Percentiles rank a stretch among this genome's conserved stretches.
Conservation (phyloP, 2,888 invertebrate species). For the Tridacna gigas region DNA sequence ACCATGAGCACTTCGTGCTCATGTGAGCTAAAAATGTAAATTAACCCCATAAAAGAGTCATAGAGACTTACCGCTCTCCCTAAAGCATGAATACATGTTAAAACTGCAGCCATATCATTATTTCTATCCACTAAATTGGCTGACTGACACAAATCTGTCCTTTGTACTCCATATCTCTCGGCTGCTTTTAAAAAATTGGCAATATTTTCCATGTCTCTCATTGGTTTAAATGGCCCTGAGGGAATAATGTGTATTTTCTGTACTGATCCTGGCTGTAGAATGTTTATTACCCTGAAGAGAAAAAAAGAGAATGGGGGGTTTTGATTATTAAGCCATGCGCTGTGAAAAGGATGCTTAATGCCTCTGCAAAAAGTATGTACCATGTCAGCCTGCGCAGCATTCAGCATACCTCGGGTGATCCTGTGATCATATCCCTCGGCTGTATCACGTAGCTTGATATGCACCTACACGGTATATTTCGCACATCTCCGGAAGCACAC, state of each 20-base stretch:
- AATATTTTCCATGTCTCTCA: constrained; percentile 99
- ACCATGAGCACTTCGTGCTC: background rate
- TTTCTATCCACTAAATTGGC: constrained; percentile 98
- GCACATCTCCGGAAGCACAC: too few species aligned
- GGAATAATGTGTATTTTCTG: constrained; percentile 96
- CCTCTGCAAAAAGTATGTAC: too few species aligned
- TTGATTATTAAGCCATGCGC: too few species aligned
- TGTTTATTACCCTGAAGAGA: constrained; percentile 90
- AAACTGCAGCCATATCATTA: constrained; percentile 96
- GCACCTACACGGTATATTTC: too few species aligned
- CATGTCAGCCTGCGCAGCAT: too few species aligned
- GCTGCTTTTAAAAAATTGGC: constrained; percentile 94
- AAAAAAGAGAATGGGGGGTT: background rate
- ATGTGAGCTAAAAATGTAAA: background rate
- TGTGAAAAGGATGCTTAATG: too few species aligned
- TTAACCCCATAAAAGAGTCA: too few species aligned
- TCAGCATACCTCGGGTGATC: too few species aligned
- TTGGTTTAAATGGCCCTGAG: constrained; percentile 70
- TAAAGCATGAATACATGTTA: constrained; percentile 95
- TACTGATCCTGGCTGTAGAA: constrained; percentile 95
- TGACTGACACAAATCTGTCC: constrained; percentile 99
- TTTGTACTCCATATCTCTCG: constrained; percentile 96
- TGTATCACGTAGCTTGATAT: too few species aligned
- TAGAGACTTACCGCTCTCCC: constrained; percentile 93
- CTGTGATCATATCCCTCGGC: too few species aligned